Base-by-base conservation (phyloP, 2,888 invertebrate species). In the Microplitis deprimator region DNA sequence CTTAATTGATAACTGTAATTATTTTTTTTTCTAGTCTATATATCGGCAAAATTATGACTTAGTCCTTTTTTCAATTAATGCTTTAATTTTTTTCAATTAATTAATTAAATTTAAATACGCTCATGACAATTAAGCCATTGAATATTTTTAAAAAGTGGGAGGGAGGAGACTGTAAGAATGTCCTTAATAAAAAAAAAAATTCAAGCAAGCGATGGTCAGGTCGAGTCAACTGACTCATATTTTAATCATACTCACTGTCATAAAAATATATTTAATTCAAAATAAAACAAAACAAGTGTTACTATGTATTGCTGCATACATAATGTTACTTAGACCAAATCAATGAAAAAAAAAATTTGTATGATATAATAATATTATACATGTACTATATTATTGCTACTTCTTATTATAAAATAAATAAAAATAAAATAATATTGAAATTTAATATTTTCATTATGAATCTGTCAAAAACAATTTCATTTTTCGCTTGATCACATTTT, bases 321-420 rank as follows among this genome's bases (percentile, higher is more conserved):
- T 77, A 77, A 68, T 76, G 79, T 81, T 80, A 81, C 79, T 81
- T 81, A 80, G 72, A 78, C 70, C 73, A 79, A 77, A 17, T 59
- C 71, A 75, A 13, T 5, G n/a, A 73, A 72, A 79, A 76, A 79
- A 79, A 79, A 80, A 79, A 80, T 80, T 80, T 81, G 80, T 81
- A 82, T 81, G 65, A 79, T 81, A 79, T 77, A 72, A 79, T 77
- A 72, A 77, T 68, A 75, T 77, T 79, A 75, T 76, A 78, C 77
- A 77, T 81, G 80, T 82, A 82, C 81, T 82, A 82, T 50, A 50
- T 67, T 77, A 80, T 80, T 80, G 75, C 75, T 77, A 79, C 40
- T 78, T 75, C 75, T 78, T 64, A 76, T 78, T 64, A 76, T 60
- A 76, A 59, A 80, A 78, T 81, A 82, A 82, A 81, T 62, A 71